phyloP scores from a whole-genome alignment of 2,888 invertebrate genomes.

The Nymphalis c-album region DNA sequence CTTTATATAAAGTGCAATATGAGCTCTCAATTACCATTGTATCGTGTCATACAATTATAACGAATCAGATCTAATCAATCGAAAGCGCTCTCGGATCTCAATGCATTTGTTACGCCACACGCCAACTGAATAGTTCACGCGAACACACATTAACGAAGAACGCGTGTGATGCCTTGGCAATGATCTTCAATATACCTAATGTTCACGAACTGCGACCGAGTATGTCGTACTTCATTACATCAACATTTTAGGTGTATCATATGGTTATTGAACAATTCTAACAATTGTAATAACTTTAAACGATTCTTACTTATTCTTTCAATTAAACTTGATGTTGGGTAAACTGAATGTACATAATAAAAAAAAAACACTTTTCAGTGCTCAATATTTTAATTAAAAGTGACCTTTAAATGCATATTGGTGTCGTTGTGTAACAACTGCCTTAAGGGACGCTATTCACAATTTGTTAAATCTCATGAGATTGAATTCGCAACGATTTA shows the following conservation, averaged over 20 bases:
- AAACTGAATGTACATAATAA: too few species aligned
- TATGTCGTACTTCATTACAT: too few species aligned
- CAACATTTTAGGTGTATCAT: too few species aligned
- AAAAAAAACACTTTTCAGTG: too few species aligned
- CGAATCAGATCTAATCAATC: slow-evolving; percentile 38
- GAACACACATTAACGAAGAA: slow-evolving; percentile 20
- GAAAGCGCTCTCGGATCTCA: slow-evolving; percentile 17
- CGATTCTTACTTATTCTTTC: too few species aligned
- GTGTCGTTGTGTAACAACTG: not conserved
- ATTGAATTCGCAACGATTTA: not conserved
- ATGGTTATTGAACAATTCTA: too few species aligned
- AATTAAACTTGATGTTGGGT: too few species aligned
- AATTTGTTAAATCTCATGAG: not conserved
- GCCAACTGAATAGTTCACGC: slow-evolving; percentile 12
- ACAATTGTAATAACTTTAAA: too few species aligned
- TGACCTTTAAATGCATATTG: not conserved
- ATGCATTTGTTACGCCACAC: slow-evolving; percentile 15
- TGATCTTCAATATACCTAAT: slow-evolving; percentile 58
- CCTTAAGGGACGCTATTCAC: not conserved
- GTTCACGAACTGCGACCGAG: slow-evolving; percentile 12
- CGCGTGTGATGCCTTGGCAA: slow-evolving; percentile 59
- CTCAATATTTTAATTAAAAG: not conserved
- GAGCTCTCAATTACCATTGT: slow-evolving; percentile 24
- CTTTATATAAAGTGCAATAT: slow-evolving; percentile 31
- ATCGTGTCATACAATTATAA: slow-evolving; percentile 35